Base-by-base conservation (phyloP, 2,888 invertebrate species). In the Flexamia atlantica region DNA sequence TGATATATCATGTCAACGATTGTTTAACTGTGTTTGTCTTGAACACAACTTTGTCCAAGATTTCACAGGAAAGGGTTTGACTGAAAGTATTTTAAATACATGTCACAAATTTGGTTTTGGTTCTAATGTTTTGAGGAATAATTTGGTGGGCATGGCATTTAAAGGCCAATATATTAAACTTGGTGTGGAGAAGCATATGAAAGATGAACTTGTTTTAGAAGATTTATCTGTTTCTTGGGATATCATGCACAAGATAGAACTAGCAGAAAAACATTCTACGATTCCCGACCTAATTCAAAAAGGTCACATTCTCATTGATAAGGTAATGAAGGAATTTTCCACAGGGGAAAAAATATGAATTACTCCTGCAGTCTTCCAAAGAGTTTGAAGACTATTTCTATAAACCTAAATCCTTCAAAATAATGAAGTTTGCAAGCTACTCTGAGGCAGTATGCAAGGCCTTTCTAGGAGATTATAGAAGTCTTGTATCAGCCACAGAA, bases 101-200 rank as follows among this genome's bases (percentile, higher is more conserved):
- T 32, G 72, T 42, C 32, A 30, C 9, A 70, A 70, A 20, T 70
- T 70, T 28, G 23, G 70, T 28, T 70, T 28, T 70, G 70, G 36
- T 36, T 42, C 14, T 42, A 36, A 4, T n/a, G 32, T 72, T 30
- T 72, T 36, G 40, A 72, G 36, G 20, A 72, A 72, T 30, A 70
- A 70, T 70, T 70, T 70, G 20, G 70, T 70, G 25, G 70, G 70
- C 9, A 70, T 70, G 70, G 25, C 28, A 70, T 70, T 70, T 70
- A 14, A 28, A 30, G 30, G 30, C 20, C 70, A 70, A 20, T 70
- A 70, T 23, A 70, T 70, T 70, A 30, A 14, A 17, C 46, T 9
- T 2, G 12, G 12, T 2, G 12, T 9, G 46, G 46, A 46, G 46
- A 46, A 46, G 14, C 46, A 46, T 17, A 46, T 46, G 46, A 46